phyloP scores from a whole-genome alignment of 2,888 invertebrate species.

The Dexiosoma caninum region DNA sequence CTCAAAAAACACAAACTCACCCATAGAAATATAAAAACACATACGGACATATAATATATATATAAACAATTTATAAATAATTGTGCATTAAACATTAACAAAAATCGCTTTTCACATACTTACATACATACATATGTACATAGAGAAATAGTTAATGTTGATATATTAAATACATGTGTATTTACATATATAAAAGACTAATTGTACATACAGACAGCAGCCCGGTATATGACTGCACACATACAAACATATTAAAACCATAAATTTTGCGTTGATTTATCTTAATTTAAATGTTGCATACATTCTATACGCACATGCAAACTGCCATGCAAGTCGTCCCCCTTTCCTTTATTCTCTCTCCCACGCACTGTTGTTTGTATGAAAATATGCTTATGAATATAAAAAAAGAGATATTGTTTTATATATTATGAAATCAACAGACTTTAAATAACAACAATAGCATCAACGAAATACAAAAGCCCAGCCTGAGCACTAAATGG shows the following conservation, averaged over 20 bases:
- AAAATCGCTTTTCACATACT: conserved; percentile 1
- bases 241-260: conserved; percentile 59
- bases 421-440: conserved; percentile 61
- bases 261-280: conserved; percentile 78
- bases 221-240: conserved; percentile 44
- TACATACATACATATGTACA: neutral
- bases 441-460: conserved; percentile 54
- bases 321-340: neutral
- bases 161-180: neutral
- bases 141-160: conserved; percentile 35
- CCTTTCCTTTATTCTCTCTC: no score
- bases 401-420: conserved; percentile 55
- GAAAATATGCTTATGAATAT: neutral
- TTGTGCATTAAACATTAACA: conserved; percentile 4
- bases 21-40: conserved; percentile 17
- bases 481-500: conserved; percentile 44
- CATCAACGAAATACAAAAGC: conserved; percentile 23
- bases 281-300: conserved; percentile 77
- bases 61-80: conserved; percentile 56
- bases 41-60: neutral
- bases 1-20: no score
- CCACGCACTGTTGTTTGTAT: neutral
- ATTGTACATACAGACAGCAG: conserved; percentile 32
- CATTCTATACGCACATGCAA: conserved; percentile 25
- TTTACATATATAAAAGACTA: conserved; percentile 46